A percentile compares a stretch with the other conserved stretches of the same genome.
These are phyloP conservation scores for Ceyx erithaca DNA, from an alignment of 2,797 vertebrate genomes.

Conservation along the genomic window DNA sequence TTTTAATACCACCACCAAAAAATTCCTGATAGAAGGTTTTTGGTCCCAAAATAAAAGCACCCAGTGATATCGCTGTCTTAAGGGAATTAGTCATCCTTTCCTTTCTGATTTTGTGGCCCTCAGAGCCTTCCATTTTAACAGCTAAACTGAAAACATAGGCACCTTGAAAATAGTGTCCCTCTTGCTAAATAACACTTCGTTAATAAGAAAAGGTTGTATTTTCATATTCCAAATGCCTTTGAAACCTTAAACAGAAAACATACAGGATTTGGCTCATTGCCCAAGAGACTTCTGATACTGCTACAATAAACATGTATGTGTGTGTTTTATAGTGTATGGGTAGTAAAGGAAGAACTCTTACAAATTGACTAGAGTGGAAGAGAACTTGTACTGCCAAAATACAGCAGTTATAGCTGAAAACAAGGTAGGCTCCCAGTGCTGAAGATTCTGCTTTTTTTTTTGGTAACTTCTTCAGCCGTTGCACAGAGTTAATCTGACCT, in stretches of 20 bases:
- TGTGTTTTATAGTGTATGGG: not conserved
- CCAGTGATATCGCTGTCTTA: not conserved
- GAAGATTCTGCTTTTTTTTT: not conserved
- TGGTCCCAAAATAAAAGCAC: not conserved
- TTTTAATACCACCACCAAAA: not conserved
- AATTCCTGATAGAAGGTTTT: not conserved
- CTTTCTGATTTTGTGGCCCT: not conserved
- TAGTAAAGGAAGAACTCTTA: not conserved
- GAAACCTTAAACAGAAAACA: not conserved
- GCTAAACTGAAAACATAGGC: not conserved
- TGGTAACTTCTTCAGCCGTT: not conserved
- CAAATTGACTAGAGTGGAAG: not conserved
- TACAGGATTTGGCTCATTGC: not conserved
- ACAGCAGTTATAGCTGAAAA: not conserved
- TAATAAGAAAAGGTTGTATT: not conserved
- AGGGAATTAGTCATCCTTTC: not conserved
- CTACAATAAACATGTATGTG: fast-evolving
- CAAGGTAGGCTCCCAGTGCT: not conserved
- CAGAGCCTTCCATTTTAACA: not conserved
- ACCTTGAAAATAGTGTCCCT: not conserved
- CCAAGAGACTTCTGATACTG: not conserved
- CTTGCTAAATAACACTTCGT: not conserved
- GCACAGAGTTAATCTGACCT: not conserved
- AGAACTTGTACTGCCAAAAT: not conserved
- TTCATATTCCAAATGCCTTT: not conserved